These are phyloP conservation scores for Trilocha varians DNA, from an alignment of 2,888 invertebrate genomes.

Conservation along the genomic window DNA sequence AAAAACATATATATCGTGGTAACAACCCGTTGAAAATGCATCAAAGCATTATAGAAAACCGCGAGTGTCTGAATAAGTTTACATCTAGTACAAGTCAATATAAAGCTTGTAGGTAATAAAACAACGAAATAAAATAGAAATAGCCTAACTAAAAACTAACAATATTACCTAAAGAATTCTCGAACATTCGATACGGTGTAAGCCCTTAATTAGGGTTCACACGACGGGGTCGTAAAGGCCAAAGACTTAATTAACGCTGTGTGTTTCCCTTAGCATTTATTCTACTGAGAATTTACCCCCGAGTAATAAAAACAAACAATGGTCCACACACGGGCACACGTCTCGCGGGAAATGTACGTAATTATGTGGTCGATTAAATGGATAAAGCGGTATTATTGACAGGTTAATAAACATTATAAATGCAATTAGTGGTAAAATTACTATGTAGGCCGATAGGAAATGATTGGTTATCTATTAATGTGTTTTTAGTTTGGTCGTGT, in stretches of 20 bases:
- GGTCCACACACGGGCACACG: slow-evolving; percentile 38
- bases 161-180: background rate
- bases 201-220: slow-evolving; percentile 31
- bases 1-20: no score
- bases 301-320: slow-evolving; percentile 59
- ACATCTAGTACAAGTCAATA: no score
- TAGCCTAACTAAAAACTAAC: background rate
- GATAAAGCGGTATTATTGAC: background rate
- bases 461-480: background rate
- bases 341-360: slow-evolving; percentile 14
- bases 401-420: background rate
- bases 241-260: slow-evolving; percentile 61
- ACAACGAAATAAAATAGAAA: background rate
- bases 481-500: background rate
- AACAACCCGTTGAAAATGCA: no score
- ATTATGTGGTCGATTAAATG: background rate
- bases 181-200: slow-evolving; percentile 3
- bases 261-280: slow-evolving; percentile 46
- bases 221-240: slow-evolving; percentile 47
- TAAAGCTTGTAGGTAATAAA: background rate
- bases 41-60: no score
- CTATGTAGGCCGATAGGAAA: background rate
- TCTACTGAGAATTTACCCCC: slow-evolving; percentile 54
- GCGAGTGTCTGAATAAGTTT: no score
- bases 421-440: background rate